Evolutionary conservation across 2,797 vertebrate species (phyloP).

Genomic region (Periophthalmus magnuspinnatus): DNA sequence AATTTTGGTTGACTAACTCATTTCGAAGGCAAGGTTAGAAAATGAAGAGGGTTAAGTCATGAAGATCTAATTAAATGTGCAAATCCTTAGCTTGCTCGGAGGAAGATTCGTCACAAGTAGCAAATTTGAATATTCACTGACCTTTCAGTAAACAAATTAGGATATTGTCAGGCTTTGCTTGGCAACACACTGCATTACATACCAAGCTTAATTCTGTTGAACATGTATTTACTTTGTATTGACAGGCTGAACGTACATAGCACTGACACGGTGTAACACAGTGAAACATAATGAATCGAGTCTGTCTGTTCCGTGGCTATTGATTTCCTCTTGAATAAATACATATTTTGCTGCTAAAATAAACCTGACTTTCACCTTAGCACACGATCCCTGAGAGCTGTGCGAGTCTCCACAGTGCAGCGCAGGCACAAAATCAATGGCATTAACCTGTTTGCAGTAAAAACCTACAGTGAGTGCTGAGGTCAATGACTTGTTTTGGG

Average conservation of each 20-base stretch:
- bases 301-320: neutral
- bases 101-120: too few relatives aligned
- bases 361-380: conserved; percentile 8
- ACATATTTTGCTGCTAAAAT: conserved; percentile 19
- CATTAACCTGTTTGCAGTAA: conserved; percentile 65
- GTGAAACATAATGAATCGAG: neutral
- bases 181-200: neutral
- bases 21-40: neutral
- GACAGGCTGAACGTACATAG: neutral
- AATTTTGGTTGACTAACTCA: neutral
- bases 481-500: conserved; percentile 42
- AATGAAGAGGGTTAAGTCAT: neutral
- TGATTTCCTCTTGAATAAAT: neutral
- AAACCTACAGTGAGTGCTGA: conserved; percentile 51
- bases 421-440: conserved; percentile 69
- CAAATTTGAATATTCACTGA: too few relatives aligned
- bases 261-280: neutral
- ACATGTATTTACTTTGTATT: neutral
- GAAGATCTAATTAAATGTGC: neutral
- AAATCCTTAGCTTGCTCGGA: too few relatives aligned
- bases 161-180: neutral
- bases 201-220: neutral
- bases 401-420: conserved; percentile 48
- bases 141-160: too few relatives aligned
- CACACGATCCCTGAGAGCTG: conserved; percentile 15